Base-by-base conservation (phyloP, 2,113 vertebrate genomes). In the Forbesichthys agassizii region DNA sequence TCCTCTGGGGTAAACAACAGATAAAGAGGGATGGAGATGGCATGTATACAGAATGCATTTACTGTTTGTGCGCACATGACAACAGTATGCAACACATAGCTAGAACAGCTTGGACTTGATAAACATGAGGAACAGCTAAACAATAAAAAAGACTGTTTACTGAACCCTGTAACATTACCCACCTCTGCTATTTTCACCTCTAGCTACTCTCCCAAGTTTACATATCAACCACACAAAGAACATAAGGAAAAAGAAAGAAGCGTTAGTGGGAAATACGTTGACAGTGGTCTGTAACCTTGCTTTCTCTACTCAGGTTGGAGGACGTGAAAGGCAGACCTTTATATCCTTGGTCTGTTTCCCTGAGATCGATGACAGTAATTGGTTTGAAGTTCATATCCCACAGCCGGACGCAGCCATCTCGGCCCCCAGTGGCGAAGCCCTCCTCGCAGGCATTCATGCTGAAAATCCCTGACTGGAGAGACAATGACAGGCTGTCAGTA, bases 331-430 rank as follows among this genome's bases (percentile, higher is more conserved):
- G 51, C 54, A 20, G 65, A 99, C 98, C 97, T 98, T 98, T 99
- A 89, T 99, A 99, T 82, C 98, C 97, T 86, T 99, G 98, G 87
- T 99, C 97, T 80, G 97, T 98, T 95, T 99, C 98, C 95, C 96
- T 98, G 95, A 99, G 97, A 93, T 99, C 98, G 90, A 99, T 98
- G 94, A 98, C 95, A 91, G 98, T 99, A 93, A 99, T 98, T 90
- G 96, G 95, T 94, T 99, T 99, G 94, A 99, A 99, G 94, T 93
- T 97, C 93, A 97, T 94, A 93, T 99, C 98, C 98, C 98, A 99
- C 87, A 99, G 90, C 63, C 96, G 95, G 89, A 99, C 94, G 57
- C 98, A 98, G 80, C 98, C 97, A 71, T 99, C 98, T 80, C 98
- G 93, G 73, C 98, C 98, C 77, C 98, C 98, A 48, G 97, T 98